These are phyloP conservation scores for Chloroceryle amazona DNA, from an alignment of 2,797 vertebrate species.

Conservation along the genomic window DNA sequence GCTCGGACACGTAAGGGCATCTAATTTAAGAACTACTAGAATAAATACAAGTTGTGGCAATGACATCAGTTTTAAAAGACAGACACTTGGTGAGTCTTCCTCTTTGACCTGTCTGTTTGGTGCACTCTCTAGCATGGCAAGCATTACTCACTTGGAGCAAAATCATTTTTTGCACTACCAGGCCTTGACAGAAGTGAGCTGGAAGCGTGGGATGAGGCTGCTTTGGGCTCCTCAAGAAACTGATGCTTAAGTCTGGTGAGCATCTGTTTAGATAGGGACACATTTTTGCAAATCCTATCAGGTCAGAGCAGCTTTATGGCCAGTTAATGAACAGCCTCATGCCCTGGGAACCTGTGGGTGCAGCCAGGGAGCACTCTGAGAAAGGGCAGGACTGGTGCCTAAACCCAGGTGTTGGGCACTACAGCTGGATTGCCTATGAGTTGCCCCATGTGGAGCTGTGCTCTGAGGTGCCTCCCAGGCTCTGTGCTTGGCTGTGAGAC, in stretches of 20 bases:
- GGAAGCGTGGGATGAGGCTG: not conserved
- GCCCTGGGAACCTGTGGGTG: not conserved
- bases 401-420: fast-evolving
- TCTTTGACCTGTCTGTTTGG: not conserved
- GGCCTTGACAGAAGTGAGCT: not conserved
- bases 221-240: not conserved
- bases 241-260: not conserved
- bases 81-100: not conserved
- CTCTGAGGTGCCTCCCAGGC: not conserved
- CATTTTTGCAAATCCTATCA: not conserved
- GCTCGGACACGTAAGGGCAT: not conserved
- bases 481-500: not conserved
- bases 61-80: not conserved
- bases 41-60: not conserved
- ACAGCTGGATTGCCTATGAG: fast-evolving
- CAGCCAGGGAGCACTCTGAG: not conserved
- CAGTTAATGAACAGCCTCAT: not conserved
- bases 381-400: not conserved
- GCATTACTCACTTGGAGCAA: not conserved
- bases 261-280: not conserved
- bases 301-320: not conserved
- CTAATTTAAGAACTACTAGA: not conserved
- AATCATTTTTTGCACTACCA: not conserved
- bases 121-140: not conserved
- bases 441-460: not conserved